phyloP scores from a whole-genome alignment of 2,113 vertebrate species.

The Amblyornis subalaris region DNA sequence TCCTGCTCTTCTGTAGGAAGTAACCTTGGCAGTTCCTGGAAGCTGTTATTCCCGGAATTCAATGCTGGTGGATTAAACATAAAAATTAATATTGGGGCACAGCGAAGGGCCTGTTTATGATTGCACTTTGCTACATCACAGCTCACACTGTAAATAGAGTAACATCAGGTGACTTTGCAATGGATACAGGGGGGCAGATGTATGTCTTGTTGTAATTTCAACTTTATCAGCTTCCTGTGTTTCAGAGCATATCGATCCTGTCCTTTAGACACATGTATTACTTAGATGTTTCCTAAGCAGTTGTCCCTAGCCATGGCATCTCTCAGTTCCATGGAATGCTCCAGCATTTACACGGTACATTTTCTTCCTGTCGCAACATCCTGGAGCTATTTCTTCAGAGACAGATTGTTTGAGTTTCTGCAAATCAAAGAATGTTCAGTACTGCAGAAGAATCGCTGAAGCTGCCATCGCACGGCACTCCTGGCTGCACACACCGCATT shows the following conservation, averaged over 20 bases:
- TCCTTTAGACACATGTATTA: background rate
- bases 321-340: background rate
- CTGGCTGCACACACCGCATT: slow-evolving; percentile 35
- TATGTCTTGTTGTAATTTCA: background rate
- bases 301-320: background rate
- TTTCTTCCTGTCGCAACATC: slow-evolving; percentile 51
- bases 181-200: background rate
- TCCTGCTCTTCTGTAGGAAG: background rate
- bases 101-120: background rate
- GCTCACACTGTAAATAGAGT: background rate
- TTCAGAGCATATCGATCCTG: background rate
- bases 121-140: background rate
- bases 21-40: background rate
- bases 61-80: background rate
- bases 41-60: background rate
- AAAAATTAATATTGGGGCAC: background rate
- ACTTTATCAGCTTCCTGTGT: background rate
- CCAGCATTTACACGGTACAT: background rate
- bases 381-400: slow-evolving; percentile 45
- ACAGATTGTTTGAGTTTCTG: slow-evolving; percentile 50
- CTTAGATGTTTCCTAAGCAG: background rate
- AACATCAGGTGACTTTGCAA: background rate
- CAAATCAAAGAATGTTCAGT: slow-evolving; percentile 34
- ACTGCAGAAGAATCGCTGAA: background rate
- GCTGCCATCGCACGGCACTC: background rate